Base-by-base conservation (phyloP, 2,888 invertebrate species). In the Cecidostiba fungosa region DNA sequence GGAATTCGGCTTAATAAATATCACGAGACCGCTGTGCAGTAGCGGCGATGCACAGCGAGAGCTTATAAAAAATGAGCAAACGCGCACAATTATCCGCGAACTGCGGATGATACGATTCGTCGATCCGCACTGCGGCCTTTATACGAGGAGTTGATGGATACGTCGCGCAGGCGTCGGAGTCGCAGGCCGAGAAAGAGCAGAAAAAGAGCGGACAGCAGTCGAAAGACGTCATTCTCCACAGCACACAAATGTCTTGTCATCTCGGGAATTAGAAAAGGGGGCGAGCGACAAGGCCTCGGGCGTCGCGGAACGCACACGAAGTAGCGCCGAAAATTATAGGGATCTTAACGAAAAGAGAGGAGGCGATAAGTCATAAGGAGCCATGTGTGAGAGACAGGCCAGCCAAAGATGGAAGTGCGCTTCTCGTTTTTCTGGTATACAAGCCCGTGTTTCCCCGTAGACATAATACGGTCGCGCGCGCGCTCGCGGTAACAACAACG, bases 401-500 rank as follows among this genome's bases (percentile, higher is more conserved):
- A 43, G 85, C 80, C 74, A 79, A 85, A 85, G 77, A 82, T 82
- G 85, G 80, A n/a, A 19, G 32, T 23, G 66, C 26, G n/a, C 14
- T 43, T 23, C 70, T 78, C 72, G 69, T 82, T 84, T 74, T 73
- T 59, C 23, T 32, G 26, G 47, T 62, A 16, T 3, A n/a, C 66
- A n/a, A 86, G 54, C 8, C 73, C 87, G 84, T 88, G 88, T 89
- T 88, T 88, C 87, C 85, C 86, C 89, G 90, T 90, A 91, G 91
- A 91, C 91, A 91, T 91, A 92, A 92, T 91, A 91, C 59, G 62
- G 43, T 39, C 23, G 70, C 81, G 82, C 82, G 88, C 36, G 36
- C 0, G 50, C 77, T 89, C 88, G 89, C n/a, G 88, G 87, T 86
- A 84, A 74, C 87, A 89, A 89, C 89, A 89, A 89, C 90, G 90